These are phyloP conservation scores for Urocitellus parryii DNA, from an alignment of 2,113 vertebrate genomes.

Conservation along the genomic window DNA sequence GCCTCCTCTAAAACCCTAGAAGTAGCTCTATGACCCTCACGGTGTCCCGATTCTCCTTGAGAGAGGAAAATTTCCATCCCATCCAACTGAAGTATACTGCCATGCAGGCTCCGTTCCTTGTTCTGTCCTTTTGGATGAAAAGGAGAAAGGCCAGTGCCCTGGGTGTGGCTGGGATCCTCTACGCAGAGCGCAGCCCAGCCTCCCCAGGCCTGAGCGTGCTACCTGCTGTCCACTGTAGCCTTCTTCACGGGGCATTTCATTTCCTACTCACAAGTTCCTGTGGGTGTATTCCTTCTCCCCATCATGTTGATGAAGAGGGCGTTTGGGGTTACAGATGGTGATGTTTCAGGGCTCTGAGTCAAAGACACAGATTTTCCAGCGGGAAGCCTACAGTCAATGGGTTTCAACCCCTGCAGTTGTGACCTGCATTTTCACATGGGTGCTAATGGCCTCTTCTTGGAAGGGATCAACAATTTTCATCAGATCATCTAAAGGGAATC, in stretches of 20 bases:
- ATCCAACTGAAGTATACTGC: not conserved
- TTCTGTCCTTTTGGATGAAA: not conserved
- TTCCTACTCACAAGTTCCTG: not conserved
- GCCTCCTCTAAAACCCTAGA: not conserved
- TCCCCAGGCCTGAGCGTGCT: not conserved
- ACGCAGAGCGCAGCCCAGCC: not conserved
- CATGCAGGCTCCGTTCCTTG: not conserved
- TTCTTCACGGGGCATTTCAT: not conserved
- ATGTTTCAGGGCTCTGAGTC: not conserved
- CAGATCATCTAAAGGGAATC: not conserved
- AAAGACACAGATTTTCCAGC: not conserved
- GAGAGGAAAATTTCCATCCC: not conserved
- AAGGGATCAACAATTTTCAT: not conserved
- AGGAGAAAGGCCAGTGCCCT: not conserved
- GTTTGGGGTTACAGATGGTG: not conserved
- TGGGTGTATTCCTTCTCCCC: not conserved
- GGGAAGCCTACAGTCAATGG: not conserved
- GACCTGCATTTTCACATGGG: not conserved
- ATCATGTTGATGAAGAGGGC: not conserved
- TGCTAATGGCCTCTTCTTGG: not conserved
- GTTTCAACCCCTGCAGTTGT: not conserved
- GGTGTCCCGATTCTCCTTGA: not conserved
- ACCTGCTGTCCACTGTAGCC: fast-evolving
- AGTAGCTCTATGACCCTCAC: not conserved
- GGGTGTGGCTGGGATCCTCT: not conserved